Evolutionary conservation across 2,888 invertebrate genomes (phyloP), one percentile per base, ranked within the genome.

Genomic region (Lithophane leautieri): DNA sequence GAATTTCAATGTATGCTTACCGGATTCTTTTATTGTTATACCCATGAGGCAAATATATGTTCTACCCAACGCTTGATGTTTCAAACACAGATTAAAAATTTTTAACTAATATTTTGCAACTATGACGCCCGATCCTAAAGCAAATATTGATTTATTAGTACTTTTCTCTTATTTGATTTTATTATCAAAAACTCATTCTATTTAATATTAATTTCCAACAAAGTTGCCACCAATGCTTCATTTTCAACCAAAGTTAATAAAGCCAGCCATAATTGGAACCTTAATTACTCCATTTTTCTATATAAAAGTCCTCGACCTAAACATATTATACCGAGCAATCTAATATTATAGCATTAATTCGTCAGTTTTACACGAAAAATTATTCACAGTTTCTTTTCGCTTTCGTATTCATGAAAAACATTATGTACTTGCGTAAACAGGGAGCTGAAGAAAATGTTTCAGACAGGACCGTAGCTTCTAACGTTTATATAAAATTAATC

Each of bases 351-450:
- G 54, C 60, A 78, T 86, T 84, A 86, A 82, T 84, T 84, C 60
- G 61, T 85, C 74, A 79, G 82, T 79, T 78, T 86, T 66, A 78
- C 79, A 40, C 50, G 56, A 82, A 78, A 83, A 82, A 74, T 63
- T 84, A 86, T 86, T 82, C 78, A 79, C 77, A 71, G 70, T 73
- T 74, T 69, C 66, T 58, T 76, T 77, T 62, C 67, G 34, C 84
- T 82, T 86, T 76, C 34, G 82, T 86, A 86, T 86, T 86, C 84
- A 86, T 86, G 86, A 84, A 86, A 85, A 82, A 82, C 86, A 82
- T 79, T 78, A 84, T 67, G 47, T 77, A 71, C 74, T 82, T 68
- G 56, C 58, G 68, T 69, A 82, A 82, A 79, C 66, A 79, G n/a
- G n/a, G 16, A n/a, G 63, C 73, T 66, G 28, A 66, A 74, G 52